These are phyloP conservation scores for Euzophera pinguis DNA, from an alignment of 2,888 invertebrate species.

Conservation along the genomic window DNA sequence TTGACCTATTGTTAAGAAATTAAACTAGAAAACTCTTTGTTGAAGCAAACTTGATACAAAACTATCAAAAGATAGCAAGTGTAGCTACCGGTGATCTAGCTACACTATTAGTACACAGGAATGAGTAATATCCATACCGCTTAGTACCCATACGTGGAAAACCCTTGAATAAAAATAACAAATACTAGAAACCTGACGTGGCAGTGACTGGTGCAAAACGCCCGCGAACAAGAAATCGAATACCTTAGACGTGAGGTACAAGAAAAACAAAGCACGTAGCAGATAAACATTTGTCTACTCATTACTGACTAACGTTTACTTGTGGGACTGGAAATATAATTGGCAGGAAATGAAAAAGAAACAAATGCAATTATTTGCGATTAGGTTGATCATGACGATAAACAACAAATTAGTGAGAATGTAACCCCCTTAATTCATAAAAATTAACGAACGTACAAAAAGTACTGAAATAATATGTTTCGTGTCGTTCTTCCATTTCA, in stretches of 20 bases:
- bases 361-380: constrained; percentile 5
- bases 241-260: constrained; percentile 26
- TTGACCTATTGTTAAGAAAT: too few relatives aligned
- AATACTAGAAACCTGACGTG: constrained; percentile 50
- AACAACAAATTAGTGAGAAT: neutral
- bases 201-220: constrained; percentile 34
- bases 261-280: constrained; percentile 34
- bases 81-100: neutral
- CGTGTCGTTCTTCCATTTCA: too few relatives aligned
- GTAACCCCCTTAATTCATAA: too few relatives aligned
- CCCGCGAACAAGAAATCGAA: constrained; percentile 37
- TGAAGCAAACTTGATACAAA: too few relatives aligned
- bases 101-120: neutral
- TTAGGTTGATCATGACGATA: neutral
- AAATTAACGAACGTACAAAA: neutral
- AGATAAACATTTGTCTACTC: constrained; percentile 14
- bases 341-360: constrained; percentile 9
- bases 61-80: too few relatives aligned
- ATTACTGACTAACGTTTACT: constrained; percentile 7
- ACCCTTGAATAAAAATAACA: constrained; percentile 59
- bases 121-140: constrained; percentile 12
- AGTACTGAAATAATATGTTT: too few relatives aligned
- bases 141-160: constrained; percentile 44
- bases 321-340: neutral
- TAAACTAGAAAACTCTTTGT: too few relatives aligned